These are phyloP conservation scores for Melanophora roralis DNA, from an alignment of 2,888 invertebrate species.

Conservation along the genomic window DNA sequence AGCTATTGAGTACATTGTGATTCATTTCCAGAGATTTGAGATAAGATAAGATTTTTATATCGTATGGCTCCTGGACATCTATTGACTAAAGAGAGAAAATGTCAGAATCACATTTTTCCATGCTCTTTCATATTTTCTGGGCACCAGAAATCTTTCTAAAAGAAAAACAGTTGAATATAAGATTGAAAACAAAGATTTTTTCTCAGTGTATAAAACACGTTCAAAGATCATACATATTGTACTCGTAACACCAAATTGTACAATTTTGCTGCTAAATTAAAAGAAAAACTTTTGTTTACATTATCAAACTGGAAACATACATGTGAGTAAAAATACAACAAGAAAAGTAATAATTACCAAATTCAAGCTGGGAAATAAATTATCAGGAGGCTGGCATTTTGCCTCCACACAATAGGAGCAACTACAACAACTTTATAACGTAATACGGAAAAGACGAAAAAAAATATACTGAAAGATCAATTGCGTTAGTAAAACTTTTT, in stretches of 20 bases:
- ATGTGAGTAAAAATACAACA: background rate
- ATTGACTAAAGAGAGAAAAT: too few relatives aligned
- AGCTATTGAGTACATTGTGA: too few relatives aligned
- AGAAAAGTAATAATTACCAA: constrained; percentile 72
- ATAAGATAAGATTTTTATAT: too few relatives aligned
- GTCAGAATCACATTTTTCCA: too few relatives aligned
- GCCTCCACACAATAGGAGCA: constrained; percentile 30
- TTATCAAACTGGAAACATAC: constrained; percentile 38
- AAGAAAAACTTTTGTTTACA: constrained; percentile 51
- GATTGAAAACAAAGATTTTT: too few relatives aligned
- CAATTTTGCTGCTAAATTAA: constrained; percentile 55
- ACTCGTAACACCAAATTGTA: constrained; percentile 51
- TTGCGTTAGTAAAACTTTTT: constrained; percentile 54
- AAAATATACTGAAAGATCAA: constrained; percentile 56
- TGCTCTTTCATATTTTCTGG: too few relatives aligned
- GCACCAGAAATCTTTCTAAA: too few relatives aligned
- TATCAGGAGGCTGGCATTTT: constrained; percentile 59
- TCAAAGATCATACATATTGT: background rate
- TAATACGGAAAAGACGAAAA: constrained; percentile 55
- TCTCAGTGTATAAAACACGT: constrained; percentile 4
- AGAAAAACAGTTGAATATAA: too few relatives aligned
- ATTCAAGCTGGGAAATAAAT: constrained; percentile 67
- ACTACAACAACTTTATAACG: constrained; percentile 20
- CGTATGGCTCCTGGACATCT: too few relatives aligned
- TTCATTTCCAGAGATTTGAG: too few relatives aligned